phyloP scores from a whole-genome alignment of 2,888 invertebrate genomes.

The Cataglyphis rosenhaueri region DNA sequence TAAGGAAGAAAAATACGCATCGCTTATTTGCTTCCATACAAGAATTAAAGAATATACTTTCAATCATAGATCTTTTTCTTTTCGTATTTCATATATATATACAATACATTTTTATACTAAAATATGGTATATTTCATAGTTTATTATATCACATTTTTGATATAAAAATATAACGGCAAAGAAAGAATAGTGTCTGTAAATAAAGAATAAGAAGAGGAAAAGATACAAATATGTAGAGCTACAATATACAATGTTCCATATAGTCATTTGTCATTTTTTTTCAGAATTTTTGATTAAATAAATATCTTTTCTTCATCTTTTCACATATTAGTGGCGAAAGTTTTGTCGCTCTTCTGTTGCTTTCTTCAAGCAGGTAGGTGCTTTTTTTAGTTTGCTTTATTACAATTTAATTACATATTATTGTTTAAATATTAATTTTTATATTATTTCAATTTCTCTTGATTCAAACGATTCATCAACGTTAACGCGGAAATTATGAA shows the following conservation, averaged over 20 bases:
- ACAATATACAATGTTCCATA: neutral
- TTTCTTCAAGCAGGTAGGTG: constrained; percentile 57
- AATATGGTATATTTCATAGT: constrained; percentile 1
- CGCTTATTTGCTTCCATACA: neutral
- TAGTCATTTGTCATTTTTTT: neutral
- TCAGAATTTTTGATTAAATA: neutral
- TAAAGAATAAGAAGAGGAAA: neutral
- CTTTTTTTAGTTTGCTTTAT: constrained; percentile 44
- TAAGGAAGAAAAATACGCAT: neutral
- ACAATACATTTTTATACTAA: neutral
- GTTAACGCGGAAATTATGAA: neutral
- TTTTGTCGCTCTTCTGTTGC: constrained; percentile 28
- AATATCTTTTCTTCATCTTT: neutral
- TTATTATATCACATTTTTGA: constrained; percentile 11
- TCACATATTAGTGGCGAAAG: constrained; percentile 25
- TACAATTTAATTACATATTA: neutral
- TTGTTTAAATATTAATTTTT: constrained; percentile 13
- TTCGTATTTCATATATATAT: neutral
- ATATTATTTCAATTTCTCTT: constrained; percentile 6
- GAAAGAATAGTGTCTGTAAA: neutral
- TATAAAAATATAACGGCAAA: neutral
- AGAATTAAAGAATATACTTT: neutral
- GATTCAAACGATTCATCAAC: neutral
- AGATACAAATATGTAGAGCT: constrained; percentile 4
- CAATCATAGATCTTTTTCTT: neutral